Evolutionary conservation across 1,140 invertebrate genomes (phyloP).

Genomic region (Macrostomum lignano): DNA sequence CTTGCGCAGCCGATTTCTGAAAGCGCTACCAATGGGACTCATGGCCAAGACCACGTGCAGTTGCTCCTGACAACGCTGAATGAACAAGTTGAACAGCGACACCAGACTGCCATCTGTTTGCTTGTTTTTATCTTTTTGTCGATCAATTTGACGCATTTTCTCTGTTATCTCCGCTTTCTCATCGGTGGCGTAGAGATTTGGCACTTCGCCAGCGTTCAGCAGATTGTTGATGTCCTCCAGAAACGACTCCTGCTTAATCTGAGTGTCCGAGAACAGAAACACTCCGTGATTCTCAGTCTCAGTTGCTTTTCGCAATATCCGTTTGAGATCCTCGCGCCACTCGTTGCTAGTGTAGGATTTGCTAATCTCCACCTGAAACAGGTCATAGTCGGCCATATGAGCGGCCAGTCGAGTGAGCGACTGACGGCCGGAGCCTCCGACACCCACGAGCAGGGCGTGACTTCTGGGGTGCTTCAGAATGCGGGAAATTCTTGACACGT

Average conservation of each 20-base stretch:
- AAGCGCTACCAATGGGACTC: slow-evolving; percentile 58
- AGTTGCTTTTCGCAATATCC: slow-evolving; percentile 24
- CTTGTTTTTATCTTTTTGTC: slow-evolving; percentile 44
- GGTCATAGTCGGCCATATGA: slow-evolving; percentile 28
- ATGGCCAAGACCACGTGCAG: slow-evolving; percentile 64
- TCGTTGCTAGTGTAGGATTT: slow-evolving; percentile 24
- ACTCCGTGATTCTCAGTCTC: slow-evolving; percentile 50
- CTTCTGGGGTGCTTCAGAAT: slow-evolving; percentile 26
- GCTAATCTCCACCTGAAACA: slow-evolving; percentile 25
- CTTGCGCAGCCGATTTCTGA: slow-evolving; percentile 55
- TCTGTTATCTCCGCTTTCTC: slow-evolving; percentile 72
- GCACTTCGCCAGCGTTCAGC: slow-evolving; percentile 68
- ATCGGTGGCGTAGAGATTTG: slow-evolving; percentile 56
- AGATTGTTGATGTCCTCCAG: slow-evolving; percentile 75
- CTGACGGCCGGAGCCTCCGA: slow-evolving; percentile 28
- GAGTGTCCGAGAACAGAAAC: slow-evolving; percentile 60
- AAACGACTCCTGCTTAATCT: slow-evolving; percentile 71
- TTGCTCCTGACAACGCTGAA: slow-evolving; percentile 58
- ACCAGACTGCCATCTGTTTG: slow-evolving; percentile 67
- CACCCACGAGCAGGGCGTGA: slow-evolving; percentile 26
- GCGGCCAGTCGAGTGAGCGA: slow-evolving; percentile 25
- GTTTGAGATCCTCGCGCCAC: slow-evolving; percentile 26
- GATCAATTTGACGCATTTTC: slow-evolving; percentile 64
- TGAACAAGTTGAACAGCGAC: slow-evolving; percentile 64
- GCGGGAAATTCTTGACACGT: slow-evolving; percentile 27